These are phyloP conservation scores for Aurelia aurita complex sp. Pacific DNA, from an alignment of 30 jellyfish, hydroid and myxozoan species.

Conservation along the genomic window DNA sequence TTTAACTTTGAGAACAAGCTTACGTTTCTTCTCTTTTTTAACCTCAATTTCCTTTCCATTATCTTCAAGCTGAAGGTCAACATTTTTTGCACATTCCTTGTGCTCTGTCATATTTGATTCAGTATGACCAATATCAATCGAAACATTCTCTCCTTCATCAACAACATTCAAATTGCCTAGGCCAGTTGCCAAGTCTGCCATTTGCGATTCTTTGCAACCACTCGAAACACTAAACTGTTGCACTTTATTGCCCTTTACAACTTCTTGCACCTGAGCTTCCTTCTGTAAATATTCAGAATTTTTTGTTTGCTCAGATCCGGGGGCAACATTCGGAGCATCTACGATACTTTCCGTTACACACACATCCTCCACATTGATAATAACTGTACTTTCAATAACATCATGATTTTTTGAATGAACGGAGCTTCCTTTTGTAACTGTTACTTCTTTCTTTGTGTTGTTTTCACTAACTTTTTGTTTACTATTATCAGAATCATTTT, in stretches of 20 bases:
- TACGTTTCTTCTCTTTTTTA: slow-evolving; percentile 65
- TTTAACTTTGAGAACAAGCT: slow-evolving; percentile 58
- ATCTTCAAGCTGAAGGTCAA: not conserved
- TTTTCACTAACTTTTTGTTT: not conserved
- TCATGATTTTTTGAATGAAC: not conserved
- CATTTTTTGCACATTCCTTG: slow-evolving; percentile 1
- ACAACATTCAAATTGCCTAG: not conserved
- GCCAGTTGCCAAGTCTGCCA: not conserved
- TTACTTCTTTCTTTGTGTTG: not conserved
- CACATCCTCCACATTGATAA: too few relatives aligned
- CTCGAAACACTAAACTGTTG: not conserved
- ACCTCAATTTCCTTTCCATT: slow-evolving; percentile 10
- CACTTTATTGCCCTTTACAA: not conserved
- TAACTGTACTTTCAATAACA: not conserved
- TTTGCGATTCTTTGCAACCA: not conserved
- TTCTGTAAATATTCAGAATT: not conserved
- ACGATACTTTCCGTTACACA: not conserved
- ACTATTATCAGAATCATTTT: not conserved
- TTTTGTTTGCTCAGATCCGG: not conserved
- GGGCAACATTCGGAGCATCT: not conserved
- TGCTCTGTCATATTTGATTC: not conserved
- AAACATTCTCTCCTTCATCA: too few relatives aligned
- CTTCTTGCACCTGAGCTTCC: not conserved
- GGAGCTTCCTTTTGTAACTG: not conserved
- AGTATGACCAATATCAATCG: too few relatives aligned